These are phyloP conservation scores for Hephaestus fuliginosus DNA, from an alignment of 2,797 vertebrate species.

Conservation along the genomic window DNA sequence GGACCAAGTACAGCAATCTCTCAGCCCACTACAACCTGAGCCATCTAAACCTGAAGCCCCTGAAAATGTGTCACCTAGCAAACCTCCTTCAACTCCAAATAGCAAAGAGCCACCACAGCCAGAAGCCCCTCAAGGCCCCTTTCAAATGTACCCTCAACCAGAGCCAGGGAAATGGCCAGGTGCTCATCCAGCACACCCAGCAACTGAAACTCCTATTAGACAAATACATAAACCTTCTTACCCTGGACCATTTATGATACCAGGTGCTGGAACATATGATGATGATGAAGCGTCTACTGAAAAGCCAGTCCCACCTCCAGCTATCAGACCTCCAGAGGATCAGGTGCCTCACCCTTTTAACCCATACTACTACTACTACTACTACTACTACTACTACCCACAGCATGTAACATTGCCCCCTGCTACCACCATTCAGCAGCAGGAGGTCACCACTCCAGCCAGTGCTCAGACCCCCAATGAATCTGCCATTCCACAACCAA, in stretches of 20 bases:
- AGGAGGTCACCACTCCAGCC: not conserved
- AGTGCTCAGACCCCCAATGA: not conserved
- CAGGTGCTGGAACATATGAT: not conserved
- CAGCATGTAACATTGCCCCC: slow-evolving; percentile 15
- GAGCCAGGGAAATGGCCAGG: not conserved
- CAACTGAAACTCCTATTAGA: not conserved
- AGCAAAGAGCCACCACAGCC: not conserved
- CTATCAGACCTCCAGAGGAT: not conserved
- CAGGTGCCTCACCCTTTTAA: not conserved
- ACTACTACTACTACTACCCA: slow-evolving; percentile 14
- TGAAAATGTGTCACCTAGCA: not conserved
- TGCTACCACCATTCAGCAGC: slow-evolving; percentile 3
- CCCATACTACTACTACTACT: slow-evolving; percentile 12
- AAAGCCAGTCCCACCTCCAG: not conserved
- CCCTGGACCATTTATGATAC: not conserved
- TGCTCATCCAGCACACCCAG: not conserved
- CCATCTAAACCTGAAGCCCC: not conserved
- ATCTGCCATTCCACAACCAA: not conserved
- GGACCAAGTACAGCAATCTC: not conserved
- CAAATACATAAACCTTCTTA: not conserved
- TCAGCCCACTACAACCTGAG: not conserved
- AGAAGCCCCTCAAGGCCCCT: not conserved
- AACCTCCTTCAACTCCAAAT: not conserved
- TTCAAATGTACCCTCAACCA: slow-evolving; percentile 3
- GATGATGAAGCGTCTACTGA: not conserved